These are phyloP conservation scores for Corynorhinus townsendii DNA, from an alignment of 2,113 vertebrate genomes.

Conservation along the genomic window DNA sequence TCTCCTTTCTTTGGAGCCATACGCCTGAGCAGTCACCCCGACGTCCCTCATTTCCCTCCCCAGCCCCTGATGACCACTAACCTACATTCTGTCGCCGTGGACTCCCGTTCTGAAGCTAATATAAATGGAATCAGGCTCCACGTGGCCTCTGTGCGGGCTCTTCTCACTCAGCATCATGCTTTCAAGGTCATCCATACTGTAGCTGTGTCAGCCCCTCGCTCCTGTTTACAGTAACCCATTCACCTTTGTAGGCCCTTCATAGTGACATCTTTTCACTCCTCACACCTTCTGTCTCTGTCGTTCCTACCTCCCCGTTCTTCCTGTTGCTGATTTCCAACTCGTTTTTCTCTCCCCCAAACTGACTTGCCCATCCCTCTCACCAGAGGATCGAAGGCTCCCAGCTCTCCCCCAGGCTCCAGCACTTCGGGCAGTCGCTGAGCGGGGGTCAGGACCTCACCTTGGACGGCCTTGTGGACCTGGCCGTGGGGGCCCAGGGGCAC, in stretches of 20 bases:
- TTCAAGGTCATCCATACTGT: not conserved
- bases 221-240: not conserved
- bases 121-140: not conserved
- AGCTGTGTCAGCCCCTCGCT: not conserved
- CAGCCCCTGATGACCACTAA: not conserved
- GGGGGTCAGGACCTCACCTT: conserved; percentile 80
- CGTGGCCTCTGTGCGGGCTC: not conserved
- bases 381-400: conserved; percentile 78
- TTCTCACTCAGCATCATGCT: not conserved
- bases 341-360: not conserved
- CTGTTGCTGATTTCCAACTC: not conserved
- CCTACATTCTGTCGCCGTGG: not conserved
- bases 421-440: conserved; percentile 85
- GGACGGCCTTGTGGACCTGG: conserved; percentile 82
- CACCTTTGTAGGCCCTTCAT: not conserved
- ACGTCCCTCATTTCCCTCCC: not conserved
- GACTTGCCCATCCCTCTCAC: not conserved
- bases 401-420: conserved; percentile 58
- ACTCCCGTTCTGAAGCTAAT: not conserved
- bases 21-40: not conserved
- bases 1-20: not conserved
- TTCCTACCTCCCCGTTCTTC: not conserved
- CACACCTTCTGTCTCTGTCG: not conserved
- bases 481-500: conserved; percentile 80
- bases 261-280: not conserved